A percentile compares a stretch with the other conserved stretches of the same genome.
Conservation (phyloP, 1,140 invertebrate genomes). For the Drosophila funebris region DNA sequence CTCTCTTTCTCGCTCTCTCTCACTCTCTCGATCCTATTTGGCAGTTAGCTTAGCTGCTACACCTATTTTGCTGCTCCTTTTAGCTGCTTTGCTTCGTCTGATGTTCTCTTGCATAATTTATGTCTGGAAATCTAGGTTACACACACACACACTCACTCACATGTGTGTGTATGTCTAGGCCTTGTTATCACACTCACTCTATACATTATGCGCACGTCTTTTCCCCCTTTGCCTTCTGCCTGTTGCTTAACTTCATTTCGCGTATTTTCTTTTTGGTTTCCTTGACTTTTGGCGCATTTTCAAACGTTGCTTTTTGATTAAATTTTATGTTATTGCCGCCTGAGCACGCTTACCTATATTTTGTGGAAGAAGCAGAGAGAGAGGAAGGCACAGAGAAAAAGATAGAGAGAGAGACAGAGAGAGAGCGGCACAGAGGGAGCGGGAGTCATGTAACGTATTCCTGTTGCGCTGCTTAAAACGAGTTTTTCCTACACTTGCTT, state of each 20-base stretch:
- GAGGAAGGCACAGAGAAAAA: too few species aligned
- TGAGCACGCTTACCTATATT: slow-evolving; percentile 71
- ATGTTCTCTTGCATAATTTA: slow-evolving; percentile 74
- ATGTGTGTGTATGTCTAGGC: slow-evolving; percentile 44
- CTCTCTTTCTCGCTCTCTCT: not conserved
- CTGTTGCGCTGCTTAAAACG: slow-evolving; percentile 56
- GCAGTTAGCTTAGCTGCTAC: slow-evolving; percentile 5
- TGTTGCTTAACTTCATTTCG: slow-evolving; percentile 33
- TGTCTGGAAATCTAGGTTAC: slow-evolving; percentile 76
- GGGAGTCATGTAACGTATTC: slow-evolving; percentile 28
- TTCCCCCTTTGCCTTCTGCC: not conserved
- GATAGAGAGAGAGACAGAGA: not conserved
- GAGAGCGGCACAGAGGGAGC: not conserved
- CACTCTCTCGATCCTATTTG: slow-evolving; percentile 22
- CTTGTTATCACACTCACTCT: slow-evolving; percentile 72
- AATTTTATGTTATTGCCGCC: slow-evolving; percentile 68
- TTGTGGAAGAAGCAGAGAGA: not conserved
- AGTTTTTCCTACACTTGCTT: slow-evolving; percentile 80
- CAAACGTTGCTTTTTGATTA: slow-evolving; percentile 78
- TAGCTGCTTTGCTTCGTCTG: slow-evolving; percentile 38
- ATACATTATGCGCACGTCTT: slow-evolving; percentile 72
- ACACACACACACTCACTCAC: slow-evolving; percentile 36
- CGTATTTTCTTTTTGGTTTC: slow-evolving; percentile 13
- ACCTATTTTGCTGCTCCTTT: slow-evolving; percentile 42
- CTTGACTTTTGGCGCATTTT: slow-evolving; percentile 71